Percentiles rank a stretch among this genome's conserved stretches.
Evolutionary conservation across 2,888 invertebrate species (phyloP).

Genomic region (Dysmachus trigonus): DNA sequence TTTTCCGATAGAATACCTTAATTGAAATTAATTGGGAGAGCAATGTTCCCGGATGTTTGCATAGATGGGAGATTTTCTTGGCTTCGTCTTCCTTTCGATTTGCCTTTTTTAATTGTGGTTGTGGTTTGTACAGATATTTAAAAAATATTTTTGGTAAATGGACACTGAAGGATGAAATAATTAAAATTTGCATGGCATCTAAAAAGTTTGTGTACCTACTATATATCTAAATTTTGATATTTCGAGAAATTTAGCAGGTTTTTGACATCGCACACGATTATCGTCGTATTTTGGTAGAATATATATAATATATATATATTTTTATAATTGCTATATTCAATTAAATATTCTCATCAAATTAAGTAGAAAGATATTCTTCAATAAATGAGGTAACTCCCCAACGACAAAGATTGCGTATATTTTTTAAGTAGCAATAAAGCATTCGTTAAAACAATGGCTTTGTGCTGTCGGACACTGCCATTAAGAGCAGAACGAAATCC

Average conservation of each 20-base stretch:
- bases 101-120: background rate
- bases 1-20: conserved; percentile 38
- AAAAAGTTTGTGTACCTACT: too few relatives aligned
- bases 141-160: background rate
- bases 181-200: too few relatives aligned
- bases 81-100: background rate
- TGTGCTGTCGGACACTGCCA: background rate
- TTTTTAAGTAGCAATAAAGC: conserved; percentile 19
- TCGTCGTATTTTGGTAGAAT: background rate
- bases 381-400: background rate
- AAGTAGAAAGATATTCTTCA: background rate
- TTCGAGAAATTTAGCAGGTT: too few relatives aligned
- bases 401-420: background rate
- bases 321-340: background rate
- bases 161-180: background rate
- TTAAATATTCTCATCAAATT: background rate
- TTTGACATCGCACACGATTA: too few relatives aligned
- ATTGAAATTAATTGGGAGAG: conserved; percentile 43
- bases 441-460: background rate
- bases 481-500: conserved; percentile 28
- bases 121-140: background rate
- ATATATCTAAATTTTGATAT: too few relatives aligned
- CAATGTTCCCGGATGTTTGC: background rate
- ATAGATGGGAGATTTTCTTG: background rate
- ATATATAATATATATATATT: too few relatives aligned